Base-by-base conservation (phyloP, 2,113 vertebrate genomes). In the Mesitornis unicolor region DNA sequence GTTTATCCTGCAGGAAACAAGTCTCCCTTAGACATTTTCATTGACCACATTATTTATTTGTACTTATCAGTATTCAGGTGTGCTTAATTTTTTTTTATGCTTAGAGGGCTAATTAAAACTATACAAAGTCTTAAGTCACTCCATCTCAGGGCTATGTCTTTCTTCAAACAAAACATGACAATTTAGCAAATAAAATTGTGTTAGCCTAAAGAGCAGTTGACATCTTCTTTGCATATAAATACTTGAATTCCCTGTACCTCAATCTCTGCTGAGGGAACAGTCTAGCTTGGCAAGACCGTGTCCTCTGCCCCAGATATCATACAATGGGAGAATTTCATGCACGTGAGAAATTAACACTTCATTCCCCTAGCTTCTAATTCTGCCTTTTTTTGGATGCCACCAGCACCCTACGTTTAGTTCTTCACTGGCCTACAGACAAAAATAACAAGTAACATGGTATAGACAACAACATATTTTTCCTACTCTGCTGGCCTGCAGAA, bases 31-130 rank as follows among this genome's bases (percentile, higher is more conserved):
- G 82, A 90, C n/a, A 54, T 88, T 88, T 88, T 69, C 53, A 80
- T 80, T 80, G 90, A 93, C 33, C 67, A 90, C 64, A 85, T 92
- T 80, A 83, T 69, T 94, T 85, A 92, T 93, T 90, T 92, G 13
- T 12, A 35, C 25, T 90, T 91, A 93, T 80, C 78, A 80, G 78
- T 88, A 96, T 92, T 87, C 90, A 63, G 20, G 43, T 77, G 17
- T 60, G 26, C 22, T 69, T 85, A 77, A 87, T 89, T 87, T 71
- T 85, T 85, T 28, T 84, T 89, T 45, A 51, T 45, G 53, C 85
- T 92, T 80, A 83, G 42, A 93, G 79, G 31, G 25, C 40, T 94
- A 92, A 97, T 96, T 90, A 95, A 96, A 86, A 31, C 28, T 57
- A 45, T 53, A 45, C 36, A 57, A 81, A 93, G 15, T 61, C 59